Evolutionary conservation across 2,113 vertebrate genomes (phyloP).

Genomic region (Misgurnus anguillicaudatus): DNA sequence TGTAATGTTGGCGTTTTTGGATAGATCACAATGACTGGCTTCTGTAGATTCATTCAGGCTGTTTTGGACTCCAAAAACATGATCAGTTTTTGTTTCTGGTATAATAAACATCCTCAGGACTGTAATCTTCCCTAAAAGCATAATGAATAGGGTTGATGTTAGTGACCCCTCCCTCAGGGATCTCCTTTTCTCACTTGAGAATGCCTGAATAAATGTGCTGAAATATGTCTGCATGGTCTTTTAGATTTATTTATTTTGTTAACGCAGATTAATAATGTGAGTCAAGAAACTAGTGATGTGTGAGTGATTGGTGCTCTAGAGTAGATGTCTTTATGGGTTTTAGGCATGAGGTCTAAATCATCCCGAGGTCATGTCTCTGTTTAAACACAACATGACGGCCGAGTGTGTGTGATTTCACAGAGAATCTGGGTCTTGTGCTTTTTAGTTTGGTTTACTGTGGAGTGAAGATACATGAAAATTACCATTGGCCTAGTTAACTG

Average conservation of each 20-base stretch:
- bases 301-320: not conserved
- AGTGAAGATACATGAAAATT: slow-evolving; percentile 55
- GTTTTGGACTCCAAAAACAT: slow-evolving; percentile 2
- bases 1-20: not conserved
- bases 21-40: too few species aligned
- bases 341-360: slow-evolving; percentile 9
- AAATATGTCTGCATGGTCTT: not conserved
- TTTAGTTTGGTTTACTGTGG: slow-evolving; percentile 28
- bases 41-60: not conserved
- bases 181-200: not conserved
- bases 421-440: slow-evolving; percentile 44
- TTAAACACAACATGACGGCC: slow-evolving; percentile 14
- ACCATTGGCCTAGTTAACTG: slow-evolving; percentile 70
- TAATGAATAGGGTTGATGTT: slow-evolving; percentile 12
- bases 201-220: not conserved
- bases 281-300: not conserved
- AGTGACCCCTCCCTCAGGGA: not conserved
- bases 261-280: not conserved
- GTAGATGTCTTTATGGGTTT: not conserved
- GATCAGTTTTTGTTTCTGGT: not conserved
- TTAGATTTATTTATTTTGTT: not conserved
- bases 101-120: not conserved
- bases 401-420: slow-evolving; percentile 14
- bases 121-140: slow-evolving; percentile 14
- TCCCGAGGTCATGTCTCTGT: slow-evolving; percentile 16